Percentiles rank a stretch among this genome's conserved stretches.
phyloP scores from a whole-genome alignment of 2,797 vertebrate genomes.

The Botia kubotai region DNA sequence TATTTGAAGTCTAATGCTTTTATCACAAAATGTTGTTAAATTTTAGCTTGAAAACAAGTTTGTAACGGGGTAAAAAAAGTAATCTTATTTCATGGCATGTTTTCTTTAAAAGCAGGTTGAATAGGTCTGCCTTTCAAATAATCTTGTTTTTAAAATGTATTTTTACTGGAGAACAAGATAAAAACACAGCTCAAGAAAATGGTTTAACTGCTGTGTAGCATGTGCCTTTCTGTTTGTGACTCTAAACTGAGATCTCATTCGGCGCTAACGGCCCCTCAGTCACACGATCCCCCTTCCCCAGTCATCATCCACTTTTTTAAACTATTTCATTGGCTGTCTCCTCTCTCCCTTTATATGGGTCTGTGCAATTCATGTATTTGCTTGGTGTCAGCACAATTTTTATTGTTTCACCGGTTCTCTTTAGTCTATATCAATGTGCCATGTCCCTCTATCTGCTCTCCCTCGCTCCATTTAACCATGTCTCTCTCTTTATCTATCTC shows the following conservation, averaged over 20 bases:
- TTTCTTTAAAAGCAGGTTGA: too few relatives aligned
- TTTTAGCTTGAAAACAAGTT: too few relatives aligned
- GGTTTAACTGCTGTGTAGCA: not conserved
- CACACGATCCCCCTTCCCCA: not conserved
- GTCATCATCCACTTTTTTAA: slow-evolving; percentile 2
- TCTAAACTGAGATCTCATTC: not conserved
- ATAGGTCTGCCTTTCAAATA: not conserved
- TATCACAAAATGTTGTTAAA: too few relatives aligned
- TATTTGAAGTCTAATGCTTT: too few relatives aligned
- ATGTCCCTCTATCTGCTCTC: slow-evolving; percentile 47
- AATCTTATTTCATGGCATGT: too few relatives aligned
- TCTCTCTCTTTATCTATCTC: slow-evolving; percentile 49
- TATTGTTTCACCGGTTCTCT: slow-evolving; percentile 56
- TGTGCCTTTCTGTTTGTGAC: not conserved
- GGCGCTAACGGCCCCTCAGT: not conserved
- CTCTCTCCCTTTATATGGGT: slow-evolving; percentile 23
- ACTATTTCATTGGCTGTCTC: slow-evolving; percentile 5
- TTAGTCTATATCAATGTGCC: slow-evolving; percentile 47
- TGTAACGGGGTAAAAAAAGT: too few relatives aligned
- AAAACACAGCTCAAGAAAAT: not conserved
- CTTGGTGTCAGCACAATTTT: slow-evolving; percentile 61
- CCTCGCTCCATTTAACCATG: slow-evolving; percentile 12
- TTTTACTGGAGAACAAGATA: too few relatives aligned
- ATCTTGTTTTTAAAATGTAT: too few relatives aligned
- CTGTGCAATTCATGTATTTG: slow-evolving; percentile 8